Percentiles rank a stretch among this genome's conserved stretches.
Evolutionary conservation across 2,888 invertebrate species (phyloP).

Genomic region (Zaprionus bogoriensis): DNA sequence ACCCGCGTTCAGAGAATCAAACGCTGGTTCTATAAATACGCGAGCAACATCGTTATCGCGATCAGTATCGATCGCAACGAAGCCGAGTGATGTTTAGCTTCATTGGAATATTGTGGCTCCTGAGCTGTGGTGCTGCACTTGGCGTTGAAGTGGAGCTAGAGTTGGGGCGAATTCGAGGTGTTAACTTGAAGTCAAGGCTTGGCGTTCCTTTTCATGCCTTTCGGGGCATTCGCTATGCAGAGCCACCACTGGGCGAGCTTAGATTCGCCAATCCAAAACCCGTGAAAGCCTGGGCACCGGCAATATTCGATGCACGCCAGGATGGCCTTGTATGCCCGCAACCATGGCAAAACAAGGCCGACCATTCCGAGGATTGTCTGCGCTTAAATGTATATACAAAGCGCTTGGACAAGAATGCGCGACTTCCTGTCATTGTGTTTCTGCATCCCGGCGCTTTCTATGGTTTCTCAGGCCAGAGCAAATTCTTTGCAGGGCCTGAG

Average conservation of each 20-base stretch:
- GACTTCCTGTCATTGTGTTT: conserved; percentile 86
- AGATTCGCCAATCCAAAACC: conserved; percentile 83
- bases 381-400: conserved; percentile 85
- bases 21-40: conserved; percentile 16
- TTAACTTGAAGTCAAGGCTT: conserved; percentile 62
- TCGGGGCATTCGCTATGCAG: conserved; percentile 80
- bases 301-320: conserved; percentile 84
- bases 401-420: conserved; percentile 40
- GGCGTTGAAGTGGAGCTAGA: conserved; percentile 68
- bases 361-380: conserved; percentile 85
- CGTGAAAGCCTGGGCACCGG: conserved; percentile 83
- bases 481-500: conserved; percentile 83
- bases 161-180: conserved; percentile 74
- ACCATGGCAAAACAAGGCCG: conserved; percentile 66
- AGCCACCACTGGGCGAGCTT: conserved; percentile 74
- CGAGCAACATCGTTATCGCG: neutral
- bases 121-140: conserved; percentile 25
- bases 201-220: conserved; percentile 75
- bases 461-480: conserved; percentile 85
- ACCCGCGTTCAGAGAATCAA: conserved; percentile 9
- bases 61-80: conserved; percentile 11
- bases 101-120: conserved; percentile 14
- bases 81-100: conserved; percentile 31
- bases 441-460: conserved; percentile 88
- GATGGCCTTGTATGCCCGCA: conserved; percentile 85